A percentile compares a stretch with the other conserved stretches of the same genome.
phyloP scores from a whole-genome alignment of 2,888 invertebrate genomes.

The Hemithea aestivaria region DNA sequence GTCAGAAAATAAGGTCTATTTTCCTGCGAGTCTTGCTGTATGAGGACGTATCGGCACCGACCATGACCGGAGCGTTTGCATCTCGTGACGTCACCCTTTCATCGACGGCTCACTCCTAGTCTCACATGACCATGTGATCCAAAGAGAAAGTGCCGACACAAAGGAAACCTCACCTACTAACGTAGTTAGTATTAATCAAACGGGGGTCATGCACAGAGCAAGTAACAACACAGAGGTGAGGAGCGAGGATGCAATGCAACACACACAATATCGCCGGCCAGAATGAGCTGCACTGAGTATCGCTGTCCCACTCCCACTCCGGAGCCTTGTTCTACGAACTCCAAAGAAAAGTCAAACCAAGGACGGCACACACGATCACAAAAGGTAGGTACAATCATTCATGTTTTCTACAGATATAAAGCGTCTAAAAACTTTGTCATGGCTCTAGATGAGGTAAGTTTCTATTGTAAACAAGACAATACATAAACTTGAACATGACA shows the following conservation, averaged over 20 bases:
- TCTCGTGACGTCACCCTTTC: slow-evolving; percentile 33
- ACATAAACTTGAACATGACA: too few species aligned
- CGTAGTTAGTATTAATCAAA: slow-evolving; percentile 12
- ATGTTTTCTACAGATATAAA: too few species aligned
- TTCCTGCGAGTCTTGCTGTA: slow-evolving; percentile 21
- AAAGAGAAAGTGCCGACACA: slow-evolving; percentile 40
- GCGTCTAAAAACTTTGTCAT: too few species aligned
- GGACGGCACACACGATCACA: slow-evolving; percentile 29
- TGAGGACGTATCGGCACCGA: too few species aligned
- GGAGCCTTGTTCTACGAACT: slow-evolving; percentile 53
- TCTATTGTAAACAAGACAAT: too few species aligned
- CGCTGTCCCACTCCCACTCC: slow-evolving; percentile 28
- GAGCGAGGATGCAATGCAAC: slow-evolving; percentile 59
- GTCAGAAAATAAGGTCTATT: too few species aligned
- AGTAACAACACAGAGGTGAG: slow-evolving; percentile 40
- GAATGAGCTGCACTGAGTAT: slow-evolving; percentile 58
- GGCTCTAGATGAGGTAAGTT: too few species aligned
- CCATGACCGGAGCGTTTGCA: too few species aligned
- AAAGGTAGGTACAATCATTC: too few species aligned
- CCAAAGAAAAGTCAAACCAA: slow-evolving; percentile 51
- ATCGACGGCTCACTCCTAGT: slow-evolving; percentile 41
- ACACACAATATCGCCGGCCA: slow-evolving; percentile 77
- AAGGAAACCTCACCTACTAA: slow-evolving; percentile 28
- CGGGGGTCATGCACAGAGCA: slow-evolving; percentile 49
- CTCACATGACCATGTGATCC: slow-evolving; percentile 49